Base-by-base conservation (phyloP, 2,797 vertebrate species). In the Epinephelus malabaricus region DNA sequence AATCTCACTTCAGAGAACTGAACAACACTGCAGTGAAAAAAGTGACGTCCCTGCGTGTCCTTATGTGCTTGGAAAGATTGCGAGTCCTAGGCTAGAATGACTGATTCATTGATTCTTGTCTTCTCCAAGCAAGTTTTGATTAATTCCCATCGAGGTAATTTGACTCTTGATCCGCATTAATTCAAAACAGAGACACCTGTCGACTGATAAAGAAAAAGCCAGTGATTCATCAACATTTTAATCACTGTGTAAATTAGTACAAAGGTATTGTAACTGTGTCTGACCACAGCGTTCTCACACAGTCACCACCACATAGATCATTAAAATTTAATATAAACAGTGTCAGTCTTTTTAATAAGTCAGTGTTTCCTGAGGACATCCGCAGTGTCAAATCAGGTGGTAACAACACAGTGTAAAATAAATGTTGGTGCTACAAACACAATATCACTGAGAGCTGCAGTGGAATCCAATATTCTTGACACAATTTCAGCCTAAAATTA, bases 31-130 rank as follows among this genome's bases (percentile, higher is more conserved):
- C 58, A 25, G 47, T 18, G 58, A 54, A 58, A 70, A 17, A 21
- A 51, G 62, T 5, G 6, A 64, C 72, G 78, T 75, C 79, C 78
- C 79, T 62, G 59, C 30, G 51, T 72, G 86, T 79, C 82, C 75
- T 83, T 67, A 7, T 19, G 70, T 69, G 69, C 51, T 60, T 17
- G 17, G 65, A 73, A 59, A 34, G 56, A 76, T 53, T 43, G 45
- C 5, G 43, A 54, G 69, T 79, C 70, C 63, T 19, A 30, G 64
- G 74, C 60, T 4, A n/a, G 60, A 80, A n/a, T 61, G 76, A 78
- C 62, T 70, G 72, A 86, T 62, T 76, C 66, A 84, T 79, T 58
- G 73, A 91, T 86, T 85, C 73, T 18, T 69, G 60, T 89, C 60
- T 73, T 23, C 69, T 69, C 43, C 11, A 0, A 69, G 70, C 63